Evolutionary conservation across 2,888 invertebrate genomes (phyloP), one percentile per base, ranked within the genome.

Genomic region (Oligia fasciuncula): DNA sequence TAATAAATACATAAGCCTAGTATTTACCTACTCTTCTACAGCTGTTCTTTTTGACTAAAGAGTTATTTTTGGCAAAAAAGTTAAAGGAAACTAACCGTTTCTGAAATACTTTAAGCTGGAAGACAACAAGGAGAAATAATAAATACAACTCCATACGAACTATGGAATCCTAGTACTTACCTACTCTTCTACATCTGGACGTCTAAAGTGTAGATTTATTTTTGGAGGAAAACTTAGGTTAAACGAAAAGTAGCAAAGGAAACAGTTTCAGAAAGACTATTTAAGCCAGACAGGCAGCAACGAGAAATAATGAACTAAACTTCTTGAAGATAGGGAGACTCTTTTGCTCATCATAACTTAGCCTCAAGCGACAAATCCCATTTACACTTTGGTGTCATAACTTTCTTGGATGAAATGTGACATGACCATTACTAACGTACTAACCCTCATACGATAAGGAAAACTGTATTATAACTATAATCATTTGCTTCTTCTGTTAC

Each of bases 321-420:
- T 66, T 49, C 57, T 79, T 84, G 70, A 67, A 71, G 70, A 54
- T 79, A 84, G 11, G 51, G 57, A 43, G n/a, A 75, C 60, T 51
- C 35, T 72, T 76, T 65, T 82, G 65, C 51, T 84, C 85, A 81
- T 77, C 82, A 70, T 82, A 81, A 84, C 49, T 85, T 85, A 70
- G 86, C 88, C 89, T 81, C 66, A 43, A 79, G 89, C 86, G 66
- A 79, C 80, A 86, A 86, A 87, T 87, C 82, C 81, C 76, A 85
- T 88, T 88, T 88, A 87, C 87, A 84, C 79, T 87, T 86, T 81
- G 76, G 83, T 87, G 76, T 82, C 75, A 80, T 86, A 81, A 84
- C 83, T 82, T 81, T 71, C 71, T 72, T 83, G 72, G 85, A 86
- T 80, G 83, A 79, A 86, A 86, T 88, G 66, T 83, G 65, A 71